Percentiles rank a stretch among this genome's conserved stretches.
Conservation (phyloP, 1,140 invertebrate species). For the Drosophila elegans region DNA sequence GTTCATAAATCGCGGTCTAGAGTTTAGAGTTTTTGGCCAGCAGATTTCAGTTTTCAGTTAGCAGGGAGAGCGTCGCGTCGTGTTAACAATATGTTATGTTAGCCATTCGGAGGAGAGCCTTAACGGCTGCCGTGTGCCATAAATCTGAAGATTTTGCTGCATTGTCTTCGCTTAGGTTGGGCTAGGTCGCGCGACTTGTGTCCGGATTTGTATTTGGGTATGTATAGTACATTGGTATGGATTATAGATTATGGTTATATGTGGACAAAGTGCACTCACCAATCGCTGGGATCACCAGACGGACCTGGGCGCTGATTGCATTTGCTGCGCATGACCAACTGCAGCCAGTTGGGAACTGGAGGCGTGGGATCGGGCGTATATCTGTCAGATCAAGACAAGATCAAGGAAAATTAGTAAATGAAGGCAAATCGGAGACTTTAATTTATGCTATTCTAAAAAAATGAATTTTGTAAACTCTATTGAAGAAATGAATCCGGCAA, state of each 20-base stretch:
- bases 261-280: conserved; percentile 58
- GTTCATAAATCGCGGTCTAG: conserved; percentile 72
- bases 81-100: conserved; percentile 71
- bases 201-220: background rate
- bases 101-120: conserved; percentile 32
- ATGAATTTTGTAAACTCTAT: too few species aligned
- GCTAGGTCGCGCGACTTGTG: conserved; percentile 28
- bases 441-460: too few species aligned
- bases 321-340: conserved; percentile 84
- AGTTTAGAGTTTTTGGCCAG: conserved; percentile 8
- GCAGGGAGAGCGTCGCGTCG: conserved; percentile 26
- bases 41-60: conserved; percentile 9
- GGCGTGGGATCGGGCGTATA: conserved; percentile 78
- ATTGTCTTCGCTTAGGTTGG: conserved; percentile 36
- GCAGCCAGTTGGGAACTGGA: conserved; percentile 83
- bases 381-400: conserved; percentile 28
- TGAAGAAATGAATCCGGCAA: too few species aligned
- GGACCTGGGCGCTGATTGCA: conserved; percentile 63
- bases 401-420: background rate
- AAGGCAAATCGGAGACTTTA: background rate
- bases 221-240: background rate
- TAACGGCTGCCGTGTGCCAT: conserved; percentile 73
- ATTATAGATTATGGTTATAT: background rate
- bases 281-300: conserved; percentile 51
- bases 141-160: conserved; percentile 64